Base-by-base conservation (phyloP, 2,888 invertebrate species). In the Drosophila differens region DNA sequence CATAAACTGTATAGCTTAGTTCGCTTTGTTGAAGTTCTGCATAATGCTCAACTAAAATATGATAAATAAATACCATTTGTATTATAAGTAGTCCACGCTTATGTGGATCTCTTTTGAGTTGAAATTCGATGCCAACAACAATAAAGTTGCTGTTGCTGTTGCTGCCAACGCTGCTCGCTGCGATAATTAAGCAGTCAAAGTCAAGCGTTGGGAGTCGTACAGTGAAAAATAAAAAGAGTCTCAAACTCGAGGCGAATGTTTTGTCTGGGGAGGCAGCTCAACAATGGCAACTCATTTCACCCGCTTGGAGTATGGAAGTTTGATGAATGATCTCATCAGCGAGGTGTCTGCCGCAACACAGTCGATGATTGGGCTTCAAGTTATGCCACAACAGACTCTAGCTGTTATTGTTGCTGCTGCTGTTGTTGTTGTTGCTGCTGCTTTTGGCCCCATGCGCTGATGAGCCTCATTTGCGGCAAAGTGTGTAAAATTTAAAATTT, bases 271-370 rank as follows among this genome's bases (percentile, higher is more conserved):
- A 74, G 70, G 53, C 61, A 51, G 61, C 65, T 53, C 76, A 84
- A 91, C 91, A 91, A 91, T 87, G 81, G 89, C 81, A 90, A 91
- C 89, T 91, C 91, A 91, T 91, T 91, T 91, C 76, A 83, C 82
- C 76, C 83, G 79, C 81, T 85, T 81, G 71, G 70, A 75, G 81
- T 47, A 66, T 69, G 57, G 67, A 52, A 67, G 69, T 78, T 85
- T 92, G 92, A 92, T 91, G 91, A 91, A 92, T 92, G 91, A 92
- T 89, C 91, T 91, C 92, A 92, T 92, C 91, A 91, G 82, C 79
- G 83, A 92, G 91, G 91, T 92, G 91, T 91, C 91, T 86, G 87
- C 79, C 53, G 61, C 74, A 75, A 73, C 84, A 76, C 82, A 85
- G 61, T 59, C 83, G 85, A 82, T 83, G 89, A 85, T 85, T 81